Percentiles rank a stretch among this genome's conserved stretches.
phyloP scores from a whole-genome alignment of 2,113 vertebrate species.

The Vidua macroura region DNA sequence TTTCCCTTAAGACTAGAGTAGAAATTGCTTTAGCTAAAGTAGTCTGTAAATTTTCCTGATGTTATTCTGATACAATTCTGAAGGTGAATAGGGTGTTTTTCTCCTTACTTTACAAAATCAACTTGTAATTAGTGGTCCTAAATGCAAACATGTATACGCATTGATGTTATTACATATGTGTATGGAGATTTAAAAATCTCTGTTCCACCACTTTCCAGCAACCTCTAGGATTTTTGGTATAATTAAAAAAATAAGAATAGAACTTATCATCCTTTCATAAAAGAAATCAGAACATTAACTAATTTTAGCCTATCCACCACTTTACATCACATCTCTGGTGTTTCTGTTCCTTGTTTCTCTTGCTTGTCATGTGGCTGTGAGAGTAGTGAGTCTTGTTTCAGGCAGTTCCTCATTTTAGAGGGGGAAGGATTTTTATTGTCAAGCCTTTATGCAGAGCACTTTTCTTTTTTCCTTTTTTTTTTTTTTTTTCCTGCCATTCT shows the following conservation, averaged over 20 bases:
- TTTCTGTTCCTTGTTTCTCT: constrained; percentile 17
- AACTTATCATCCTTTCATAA: background rate
- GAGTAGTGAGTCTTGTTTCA: background rate
- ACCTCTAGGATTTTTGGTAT: background rate
- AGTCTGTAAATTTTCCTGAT: background rate
- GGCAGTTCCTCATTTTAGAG: constrained; percentile 7
- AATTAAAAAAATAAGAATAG: background rate
- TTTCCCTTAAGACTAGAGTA: background rate
- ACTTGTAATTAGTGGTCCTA: background rate
- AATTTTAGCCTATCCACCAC: background rate
- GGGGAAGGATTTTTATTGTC: background rate
- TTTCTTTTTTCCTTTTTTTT: too few species aligned
- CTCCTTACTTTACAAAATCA: background rate
- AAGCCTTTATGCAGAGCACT: background rate
- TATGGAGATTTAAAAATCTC: background rate
- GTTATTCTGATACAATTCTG: background rate
- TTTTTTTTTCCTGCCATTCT: background rate
- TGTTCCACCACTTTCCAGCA: background rate
- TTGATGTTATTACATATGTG: background rate
- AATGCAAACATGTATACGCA: fast-evolving
- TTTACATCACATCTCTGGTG: background rate
- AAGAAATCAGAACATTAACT: background rate
- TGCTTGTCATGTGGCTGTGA: background rate
- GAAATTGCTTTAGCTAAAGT: background rate
- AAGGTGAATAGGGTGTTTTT: background rate